Percentiles rank a stretch among this genome's conserved stretches.
These are phyloP conservation scores for Aplidium turbinatum DNA, from an alignment of 23 tunicate genomes.

Conservation along the genomic window DNA sequence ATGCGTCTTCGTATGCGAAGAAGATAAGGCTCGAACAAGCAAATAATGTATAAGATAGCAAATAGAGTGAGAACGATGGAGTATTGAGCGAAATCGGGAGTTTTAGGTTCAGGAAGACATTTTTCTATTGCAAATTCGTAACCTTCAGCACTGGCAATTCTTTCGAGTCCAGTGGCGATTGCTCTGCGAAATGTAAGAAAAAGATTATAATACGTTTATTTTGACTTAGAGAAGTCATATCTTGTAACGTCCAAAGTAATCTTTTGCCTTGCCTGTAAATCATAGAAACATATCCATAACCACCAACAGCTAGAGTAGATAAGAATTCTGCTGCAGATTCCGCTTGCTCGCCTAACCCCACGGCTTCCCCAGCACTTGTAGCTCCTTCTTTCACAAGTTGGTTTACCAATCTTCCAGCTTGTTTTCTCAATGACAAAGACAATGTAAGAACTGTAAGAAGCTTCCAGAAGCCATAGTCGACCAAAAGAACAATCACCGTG, in stretches of 20 bases:
- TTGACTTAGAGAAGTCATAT: not conserved
- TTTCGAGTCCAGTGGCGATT: constrained; percentile 57
- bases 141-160: constrained; percentile 70
- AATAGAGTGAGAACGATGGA: constrained; percentile 25
- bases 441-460: constrained; percentile 37
- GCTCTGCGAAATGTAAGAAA: constrained; percentile 36
- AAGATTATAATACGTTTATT: not conserved
- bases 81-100: constrained; percentile 52
- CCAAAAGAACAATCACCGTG: constrained; percentile 41
- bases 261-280: constrained; percentile 60
- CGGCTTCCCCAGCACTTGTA: constrained; percentile 4
- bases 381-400: constrained; percentile 32
- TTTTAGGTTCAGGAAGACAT: constrained; percentile 64
- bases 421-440: constrained; percentile 43
- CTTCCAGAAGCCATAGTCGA: constrained; percentile 64
- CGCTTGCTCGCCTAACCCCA: constrained; percentile 13
- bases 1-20: constrained; percentile 58
- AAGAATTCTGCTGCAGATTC: constrained; percentile 14
- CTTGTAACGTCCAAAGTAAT: not conserved
- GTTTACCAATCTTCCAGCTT: constrained; percentile 26
- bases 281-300: constrained; percentile 55
- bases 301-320: constrained; percentile 30
- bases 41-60: constrained; percentile 41
- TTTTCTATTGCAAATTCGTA: constrained; percentile 71
- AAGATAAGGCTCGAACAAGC: constrained; percentile 57